Evolutionary conservation across 2,888 invertebrate genomes (phyloP), one percentile per base, ranked within the genome.

Genomic region (Chrysotoxum bicinctum): DNA sequence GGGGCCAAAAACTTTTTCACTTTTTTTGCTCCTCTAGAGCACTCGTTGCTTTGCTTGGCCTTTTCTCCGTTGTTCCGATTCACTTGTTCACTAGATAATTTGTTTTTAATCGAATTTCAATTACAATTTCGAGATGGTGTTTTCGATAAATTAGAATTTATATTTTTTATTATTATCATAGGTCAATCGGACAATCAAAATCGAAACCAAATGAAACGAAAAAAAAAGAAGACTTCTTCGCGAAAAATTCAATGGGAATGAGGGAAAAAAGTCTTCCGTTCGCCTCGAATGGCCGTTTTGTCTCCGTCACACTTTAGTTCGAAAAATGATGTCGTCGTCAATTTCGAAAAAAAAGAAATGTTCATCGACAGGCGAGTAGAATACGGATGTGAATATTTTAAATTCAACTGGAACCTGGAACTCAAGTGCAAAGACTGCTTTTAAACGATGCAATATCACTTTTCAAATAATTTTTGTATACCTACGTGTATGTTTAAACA

Each of bases 1-100:
- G 86, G 86, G 86, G 82, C 86, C 81, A 86, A 86, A 80, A 81
- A 73, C 69, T 82, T 82, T 82, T 86, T 78, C 74, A 86, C 77
- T 86, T 86, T 78, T 64, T 73, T 77, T 19, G 54, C 58, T 62
- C 19, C 45, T 64, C 32, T 32, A 32, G 58, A 66, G 58, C 45
- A 66, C 30, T 79, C 54, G 32, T 12, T 48, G 32, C 50, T 23
- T 45, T 75, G 37, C 52, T 60, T 76, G 73, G 60, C 37, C 14
- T 62, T 80, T 84, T 10, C 12, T 12, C 14, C 72, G 58, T 80
- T 66, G 58, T 60, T 70, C 77, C 45, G 54, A 73, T 77, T 73
- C 76, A 85, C 81, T 80, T 45, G 26, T 45, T 62, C 58, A 81
- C 69, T 73, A 43, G 40, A 60, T 21, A 48, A 62, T 62, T 37